These are phyloP conservation scores for Silurus aristotelis DNA, from an alignment of 2,797 vertebrate species.

Conservation along the genomic window DNA sequence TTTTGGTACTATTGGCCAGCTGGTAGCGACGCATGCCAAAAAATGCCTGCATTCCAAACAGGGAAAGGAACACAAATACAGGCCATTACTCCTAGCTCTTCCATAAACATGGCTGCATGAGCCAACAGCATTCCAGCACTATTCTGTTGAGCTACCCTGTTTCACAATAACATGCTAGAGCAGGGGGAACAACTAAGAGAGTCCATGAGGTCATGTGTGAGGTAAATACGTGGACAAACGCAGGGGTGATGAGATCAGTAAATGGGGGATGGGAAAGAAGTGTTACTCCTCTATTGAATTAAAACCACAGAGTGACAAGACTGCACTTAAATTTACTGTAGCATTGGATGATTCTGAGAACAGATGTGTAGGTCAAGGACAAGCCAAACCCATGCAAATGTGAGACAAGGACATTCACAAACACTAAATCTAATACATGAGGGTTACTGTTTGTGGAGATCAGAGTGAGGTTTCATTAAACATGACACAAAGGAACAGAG, in stretches of 20 bases:
- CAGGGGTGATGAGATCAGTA: constrained; percentile 36
- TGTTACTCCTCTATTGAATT: constrained; percentile 22
- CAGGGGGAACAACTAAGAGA: constrained; percentile 13
- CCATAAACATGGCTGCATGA: constrained; percentile 52
- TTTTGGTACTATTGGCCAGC: constrained; percentile 32
- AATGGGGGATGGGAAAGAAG: constrained; percentile 29
- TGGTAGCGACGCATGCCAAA: constrained; percentile 28
- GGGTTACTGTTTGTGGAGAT: constrained; percentile 24
- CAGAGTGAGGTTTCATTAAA: constrained; percentile 33
- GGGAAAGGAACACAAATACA: constrained; percentile 51
- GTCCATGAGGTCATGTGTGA: constrained; percentile 49
- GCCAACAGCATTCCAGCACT: constrained; percentile 53
- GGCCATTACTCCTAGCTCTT: constrained; percentile 51
- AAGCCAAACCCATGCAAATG: constrained; percentile 8
- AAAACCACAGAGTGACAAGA: constrained; percentile 35
- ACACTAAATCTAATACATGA: neutral
- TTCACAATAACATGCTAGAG: constrained; percentile 32
- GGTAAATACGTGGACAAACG: constrained; percentile 54
- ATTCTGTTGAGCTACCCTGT: constrained; percentile 45
- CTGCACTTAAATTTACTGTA: constrained; percentile 32
- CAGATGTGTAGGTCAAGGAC: constrained; percentile 32
- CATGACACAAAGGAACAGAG: constrained; percentile 26
- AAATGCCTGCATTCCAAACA: constrained; percentile 52
- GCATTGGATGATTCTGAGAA: constrained; percentile 1
- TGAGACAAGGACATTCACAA: constrained; percentile 16